These are phyloP conservation scores for Gymnoscelis rufifasciata DNA, from an alignment of 2,888 invertebrate genomes.

Conservation along the genomic window DNA sequence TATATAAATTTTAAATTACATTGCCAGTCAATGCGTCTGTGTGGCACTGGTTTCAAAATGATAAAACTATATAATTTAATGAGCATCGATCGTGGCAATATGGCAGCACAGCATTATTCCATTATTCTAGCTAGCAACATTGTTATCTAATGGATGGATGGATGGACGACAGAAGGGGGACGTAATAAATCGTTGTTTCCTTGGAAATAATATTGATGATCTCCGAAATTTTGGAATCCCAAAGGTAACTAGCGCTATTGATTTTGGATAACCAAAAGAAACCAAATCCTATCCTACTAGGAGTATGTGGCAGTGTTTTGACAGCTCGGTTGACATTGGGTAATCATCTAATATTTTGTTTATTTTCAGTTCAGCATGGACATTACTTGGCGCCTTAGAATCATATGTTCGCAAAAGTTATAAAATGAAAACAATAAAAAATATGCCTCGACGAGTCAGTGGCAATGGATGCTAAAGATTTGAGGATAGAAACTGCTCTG, in stretches of 20 bases:
- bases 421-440: conserved; percentile 57
- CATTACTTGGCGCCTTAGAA: conserved; percentile 36
- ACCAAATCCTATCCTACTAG: conserved; percentile 7
- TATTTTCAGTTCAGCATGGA: conserved; percentile 74
- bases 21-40: too few species aligned
- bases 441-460: conserved; percentile 44
- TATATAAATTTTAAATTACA: too few species aligned
- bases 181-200: conserved; percentile 76
- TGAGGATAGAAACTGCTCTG: conserved; percentile 55
- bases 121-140: too few species aligned
- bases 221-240: conserved; percentile 40
- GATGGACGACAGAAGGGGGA: conserved; percentile 52
- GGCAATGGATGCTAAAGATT: conserved; percentile 74
- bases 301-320: conserved; percentile 76
- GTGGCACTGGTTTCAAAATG: too few species aligned
- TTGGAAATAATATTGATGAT: conserved; percentile 75
- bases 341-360: conserved; percentile 62
- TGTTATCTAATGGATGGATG: not conserved
- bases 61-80: too few species aligned
- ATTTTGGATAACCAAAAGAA: conserved; percentile 19
- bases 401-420: conserved; percentile 25
- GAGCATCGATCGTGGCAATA: too few species aligned
- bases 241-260: conserved; percentile 39
- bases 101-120: too few species aligned
- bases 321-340: conserved; percentile 71